Conservation (phyloP, 1,140 invertebrate genomes). For the Trissolcus basalis region DNA sequence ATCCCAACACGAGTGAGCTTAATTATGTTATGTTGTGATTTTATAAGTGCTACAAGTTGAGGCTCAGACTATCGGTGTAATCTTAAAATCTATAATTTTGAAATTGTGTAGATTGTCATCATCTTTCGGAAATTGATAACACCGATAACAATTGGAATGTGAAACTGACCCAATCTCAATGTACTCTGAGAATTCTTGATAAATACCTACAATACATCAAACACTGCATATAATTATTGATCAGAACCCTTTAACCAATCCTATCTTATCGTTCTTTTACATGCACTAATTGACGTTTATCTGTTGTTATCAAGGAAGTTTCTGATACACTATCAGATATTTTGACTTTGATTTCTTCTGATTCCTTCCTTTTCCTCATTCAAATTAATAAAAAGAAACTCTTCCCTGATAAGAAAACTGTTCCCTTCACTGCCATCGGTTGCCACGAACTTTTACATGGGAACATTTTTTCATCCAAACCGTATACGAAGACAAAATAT, state of each 20-base stretch:
- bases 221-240: conserved; percentile 22
- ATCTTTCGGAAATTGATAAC: conserved; percentile 13
- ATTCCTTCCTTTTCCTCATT: background rate
- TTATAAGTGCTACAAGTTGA: too few species aligned
- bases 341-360: background rate
- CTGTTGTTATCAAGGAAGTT: conserved; percentile 6
- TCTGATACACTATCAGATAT: conserved; percentile 5
- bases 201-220: conserved; percentile 28
- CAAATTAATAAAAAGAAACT: too few species aligned
- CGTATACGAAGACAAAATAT: too few species aligned
- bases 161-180: conserved; percentile 15
- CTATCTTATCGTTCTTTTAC: conserved; percentile 17
- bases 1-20: too few species aligned
- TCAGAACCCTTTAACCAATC: background rate
- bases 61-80: too few species aligned
- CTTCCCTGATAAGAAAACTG: too few species aligned
- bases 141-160: conserved; percentile 36
- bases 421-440: too few species aligned
- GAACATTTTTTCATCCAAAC: too few species aligned
- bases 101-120: conserved; percentile 23
- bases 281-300: conserved; percentile 27
- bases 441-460: too few species aligned
- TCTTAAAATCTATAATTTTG: too few species aligned
- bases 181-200: conserved; percentile 25
- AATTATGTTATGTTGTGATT: too few species aligned